Conservation (phyloP, 2,797 vertebrate species). For the Onychomys torridus region DNA sequence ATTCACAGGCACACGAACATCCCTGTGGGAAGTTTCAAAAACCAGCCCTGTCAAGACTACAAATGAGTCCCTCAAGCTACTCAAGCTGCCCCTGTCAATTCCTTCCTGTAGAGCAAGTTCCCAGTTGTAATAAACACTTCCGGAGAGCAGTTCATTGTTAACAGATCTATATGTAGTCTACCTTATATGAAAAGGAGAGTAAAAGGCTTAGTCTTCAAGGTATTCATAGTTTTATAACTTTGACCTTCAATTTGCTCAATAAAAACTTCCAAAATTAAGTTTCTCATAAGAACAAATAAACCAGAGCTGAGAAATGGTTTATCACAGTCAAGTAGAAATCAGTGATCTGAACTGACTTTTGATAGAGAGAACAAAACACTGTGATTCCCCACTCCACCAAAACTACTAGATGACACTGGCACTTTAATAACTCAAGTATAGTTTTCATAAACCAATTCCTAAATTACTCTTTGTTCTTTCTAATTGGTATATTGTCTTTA, state of each 20-base stretch:
- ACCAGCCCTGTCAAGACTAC: fast-evolving
- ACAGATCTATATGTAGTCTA: neutral
- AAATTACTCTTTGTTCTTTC: neutral
- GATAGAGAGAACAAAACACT: neutral
- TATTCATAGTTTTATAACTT: neutral
- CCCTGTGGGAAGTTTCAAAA: neutral
- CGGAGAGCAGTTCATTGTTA: neutral
- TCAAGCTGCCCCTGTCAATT: neutral
- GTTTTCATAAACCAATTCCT: neutral
- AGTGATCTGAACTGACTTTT: neutral
- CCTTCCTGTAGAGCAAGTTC: neutral
- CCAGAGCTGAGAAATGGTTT: neutral
- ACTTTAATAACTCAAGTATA: neutral
- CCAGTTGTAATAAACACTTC: neutral
- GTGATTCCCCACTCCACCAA: neutral
- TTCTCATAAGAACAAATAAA: conserved; percentile 8
- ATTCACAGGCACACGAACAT: neutral
- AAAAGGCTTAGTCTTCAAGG: neutral
- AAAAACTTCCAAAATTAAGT: neutral
- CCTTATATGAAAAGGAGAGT: neutral
- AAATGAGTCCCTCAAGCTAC: neutral
- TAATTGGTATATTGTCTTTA: neutral
- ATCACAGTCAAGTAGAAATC: neutral
- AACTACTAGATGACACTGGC: neutral
- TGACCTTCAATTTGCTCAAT: conserved; percentile 17